Percentiles rank a stretch among this genome's conserved stretches.
These are phyloP conservation scores for Drosophila prostipennis DNA, from an alignment of 2,888 invertebrate genomes.

Conservation along the genomic window DNA sequence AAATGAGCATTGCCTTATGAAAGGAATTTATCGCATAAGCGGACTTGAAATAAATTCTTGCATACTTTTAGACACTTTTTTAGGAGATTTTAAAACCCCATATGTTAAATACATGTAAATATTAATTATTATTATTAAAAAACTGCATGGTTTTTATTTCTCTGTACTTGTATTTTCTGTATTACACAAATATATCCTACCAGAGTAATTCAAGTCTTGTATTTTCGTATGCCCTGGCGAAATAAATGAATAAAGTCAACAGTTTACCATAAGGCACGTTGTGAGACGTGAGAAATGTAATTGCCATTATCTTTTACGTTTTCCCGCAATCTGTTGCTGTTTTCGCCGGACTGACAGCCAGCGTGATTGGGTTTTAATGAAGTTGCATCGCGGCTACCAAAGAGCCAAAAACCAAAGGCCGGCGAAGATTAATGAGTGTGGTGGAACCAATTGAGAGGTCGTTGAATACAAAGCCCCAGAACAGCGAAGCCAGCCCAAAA, in stretches of 20 bases:
- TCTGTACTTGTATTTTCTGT: too few species aligned
- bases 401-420: constrained; percentile 2
- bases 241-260: constrained; percentile 30
- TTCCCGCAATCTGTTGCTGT: neutral
- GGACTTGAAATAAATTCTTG: too few species aligned
- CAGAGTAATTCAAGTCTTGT: too few species aligned
- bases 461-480: neutral
- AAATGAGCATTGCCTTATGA: too few species aligned
- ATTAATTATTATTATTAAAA: too few species aligned
- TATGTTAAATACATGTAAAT: too few species aligned
- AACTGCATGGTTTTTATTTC: too few species aligned
- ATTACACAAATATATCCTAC: too few species aligned
- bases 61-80: too few species aligned
- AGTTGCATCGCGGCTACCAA: constrained; percentile 7
- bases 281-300: constrained; percentile 30
- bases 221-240: neutral
- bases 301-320: constrained; percentile 41
- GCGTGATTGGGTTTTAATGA: constrained; percentile 41
- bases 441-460: constrained; percentile 45
- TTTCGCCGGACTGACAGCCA: neutral
- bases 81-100: too few species aligned
- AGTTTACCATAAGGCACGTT: neutral
- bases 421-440: constrained; percentile 46
- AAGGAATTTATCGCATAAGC: too few species aligned
- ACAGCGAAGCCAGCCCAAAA: neutral